These are phyloP conservation scores for Drosophila conformis DNA, from an alignment of 2,888 invertebrate genomes.

Conservation along the genomic window DNA sequence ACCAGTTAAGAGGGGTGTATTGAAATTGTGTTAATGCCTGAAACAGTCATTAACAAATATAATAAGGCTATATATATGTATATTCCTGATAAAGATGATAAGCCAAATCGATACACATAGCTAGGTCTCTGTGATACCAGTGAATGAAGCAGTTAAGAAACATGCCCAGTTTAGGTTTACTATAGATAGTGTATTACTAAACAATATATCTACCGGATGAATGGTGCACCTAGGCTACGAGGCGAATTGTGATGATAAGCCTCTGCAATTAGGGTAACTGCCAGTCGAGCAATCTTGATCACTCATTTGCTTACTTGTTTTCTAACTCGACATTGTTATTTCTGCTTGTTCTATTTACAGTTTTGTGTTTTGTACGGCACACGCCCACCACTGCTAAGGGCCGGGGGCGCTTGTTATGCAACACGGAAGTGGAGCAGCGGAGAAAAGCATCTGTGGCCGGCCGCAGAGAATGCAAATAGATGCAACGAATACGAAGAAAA, in stretches of 20 bases:
- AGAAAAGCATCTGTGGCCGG: constrained; percentile 43
- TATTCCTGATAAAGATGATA: neutral
- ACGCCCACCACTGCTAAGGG: constrained; percentile 24
- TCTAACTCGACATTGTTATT: constrained; percentile 22
- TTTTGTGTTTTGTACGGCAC: constrained; percentile 11
- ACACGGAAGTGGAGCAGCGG: constrained; percentile 28
- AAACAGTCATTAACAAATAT: neutral
- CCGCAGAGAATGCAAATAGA: constrained; percentile 62
- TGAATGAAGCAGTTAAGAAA: neutral
- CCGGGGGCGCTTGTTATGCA: constrained; percentile 32
- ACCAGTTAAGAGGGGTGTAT: neutral
- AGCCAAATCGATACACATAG: neutral
- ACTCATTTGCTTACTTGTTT: constrained; percentile 1
- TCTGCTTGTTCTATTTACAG: constrained; percentile 30
- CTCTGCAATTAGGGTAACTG: neutral
- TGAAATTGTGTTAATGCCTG: neutral
- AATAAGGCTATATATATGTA: neutral
- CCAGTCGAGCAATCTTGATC: neutral
- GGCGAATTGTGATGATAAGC: neutral
- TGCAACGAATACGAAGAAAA: constrained; percentile 48
- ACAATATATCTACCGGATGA: neutral
- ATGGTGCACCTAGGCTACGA: neutral
- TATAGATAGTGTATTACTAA: neutral
- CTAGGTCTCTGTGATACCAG: neutral
- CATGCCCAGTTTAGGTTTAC: neutral